Conservation (phyloP, 2,113 vertebrate species). For the Tragelaphus strepsiceros region DNA sequence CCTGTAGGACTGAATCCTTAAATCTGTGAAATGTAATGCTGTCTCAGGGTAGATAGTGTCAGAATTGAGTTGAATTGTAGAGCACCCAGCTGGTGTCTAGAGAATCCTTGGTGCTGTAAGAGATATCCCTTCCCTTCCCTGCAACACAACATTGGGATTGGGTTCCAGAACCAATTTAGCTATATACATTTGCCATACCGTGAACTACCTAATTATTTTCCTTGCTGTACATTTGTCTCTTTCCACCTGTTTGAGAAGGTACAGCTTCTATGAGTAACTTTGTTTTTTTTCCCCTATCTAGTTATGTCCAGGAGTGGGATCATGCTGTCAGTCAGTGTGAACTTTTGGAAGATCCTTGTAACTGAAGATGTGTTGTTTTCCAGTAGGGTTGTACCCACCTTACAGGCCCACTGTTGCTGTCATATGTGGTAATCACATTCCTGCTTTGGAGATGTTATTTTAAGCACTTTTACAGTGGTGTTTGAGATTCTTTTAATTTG, state of each 20-base stretch:
- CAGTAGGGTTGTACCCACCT: neutral
- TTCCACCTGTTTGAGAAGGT: conserved; percentile 10
- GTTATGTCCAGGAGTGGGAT: neutral
- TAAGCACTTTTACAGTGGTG: conserved; percentile 11
- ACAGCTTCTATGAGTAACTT: neutral
- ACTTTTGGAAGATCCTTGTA: conserved; percentile 29
- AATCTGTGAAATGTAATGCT: neutral
- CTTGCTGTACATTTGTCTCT: neutral
- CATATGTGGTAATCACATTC: neutral
- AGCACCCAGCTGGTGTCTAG: neutral
- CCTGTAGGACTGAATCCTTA: neutral
- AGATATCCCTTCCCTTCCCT: neutral
- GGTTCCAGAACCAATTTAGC: neutral
- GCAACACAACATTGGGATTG: neutral
- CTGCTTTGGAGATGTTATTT: conserved; percentile 30
- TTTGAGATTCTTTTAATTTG: conserved; percentile 29
- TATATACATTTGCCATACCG: neutral
- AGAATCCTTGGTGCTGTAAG: neutral
- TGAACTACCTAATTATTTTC: neutral
- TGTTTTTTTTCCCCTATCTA: neutral
- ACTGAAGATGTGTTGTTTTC: conserved; percentile 1
- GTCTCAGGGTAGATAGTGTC: neutral
- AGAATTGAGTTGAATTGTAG: neutral
- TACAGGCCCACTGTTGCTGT: neutral
- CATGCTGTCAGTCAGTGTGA: neutral